Conservation (phyloP, 2,797 vertebrate species). For the Diplodus puntazzo region DNA sequence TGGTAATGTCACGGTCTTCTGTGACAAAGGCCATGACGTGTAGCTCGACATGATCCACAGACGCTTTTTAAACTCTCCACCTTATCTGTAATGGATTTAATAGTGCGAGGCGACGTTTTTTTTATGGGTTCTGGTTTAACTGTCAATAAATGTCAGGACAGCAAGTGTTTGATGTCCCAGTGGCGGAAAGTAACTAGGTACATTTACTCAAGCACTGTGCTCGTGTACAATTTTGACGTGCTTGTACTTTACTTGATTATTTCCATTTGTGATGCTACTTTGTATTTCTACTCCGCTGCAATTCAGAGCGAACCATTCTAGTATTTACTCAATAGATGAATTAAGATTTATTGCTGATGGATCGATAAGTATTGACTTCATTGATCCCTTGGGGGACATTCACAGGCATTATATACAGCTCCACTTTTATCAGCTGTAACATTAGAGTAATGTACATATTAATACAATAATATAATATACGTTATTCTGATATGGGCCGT, state of each 20-base stretch:
- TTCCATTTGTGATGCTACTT: background rate
- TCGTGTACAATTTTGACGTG: background rate
- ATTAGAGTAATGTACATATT: too few relatives aligned
- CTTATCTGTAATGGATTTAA: slow-evolving; percentile 33
- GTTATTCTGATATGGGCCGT: too few relatives aligned
- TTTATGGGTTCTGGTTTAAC: slow-evolving; percentile 16
- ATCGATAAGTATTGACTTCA: too few relatives aligned
- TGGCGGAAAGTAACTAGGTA: background rate
- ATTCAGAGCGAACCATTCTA: background rate
- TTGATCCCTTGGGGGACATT: background rate
- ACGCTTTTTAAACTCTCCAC: slow-evolving; percentile 29
- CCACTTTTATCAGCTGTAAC: background rate
- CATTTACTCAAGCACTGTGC: background rate
- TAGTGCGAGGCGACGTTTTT: background rate
- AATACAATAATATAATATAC: background rate
- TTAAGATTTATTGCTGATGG: background rate
- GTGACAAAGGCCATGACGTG: slow-evolving; percentile 26
- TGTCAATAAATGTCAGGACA: background rate
- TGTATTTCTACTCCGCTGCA: background rate
- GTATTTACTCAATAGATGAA: background rate
- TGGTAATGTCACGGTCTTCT: slow-evolving; percentile 44
- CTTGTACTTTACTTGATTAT: background rate
- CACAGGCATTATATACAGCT: background rate
- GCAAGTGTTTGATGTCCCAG: background rate
- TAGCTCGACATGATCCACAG: slow-evolving; percentile 16